phyloP scores from a whole-genome alignment of 1,140 invertebrate genomes.

The Archegozetes longisetosus region DNA sequence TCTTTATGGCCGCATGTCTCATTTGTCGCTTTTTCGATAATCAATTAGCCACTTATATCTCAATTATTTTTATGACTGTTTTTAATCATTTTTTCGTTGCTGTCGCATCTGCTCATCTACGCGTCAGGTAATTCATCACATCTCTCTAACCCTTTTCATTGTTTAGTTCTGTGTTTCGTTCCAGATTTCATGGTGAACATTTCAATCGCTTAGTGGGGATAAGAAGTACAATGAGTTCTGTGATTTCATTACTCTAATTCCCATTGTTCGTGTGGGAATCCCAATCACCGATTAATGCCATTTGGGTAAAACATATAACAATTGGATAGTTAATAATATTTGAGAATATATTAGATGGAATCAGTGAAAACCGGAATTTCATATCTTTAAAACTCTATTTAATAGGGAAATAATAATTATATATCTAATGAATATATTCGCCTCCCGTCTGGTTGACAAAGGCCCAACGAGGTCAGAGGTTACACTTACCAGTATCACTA shows the following conservation, averaged over 20 bases:
- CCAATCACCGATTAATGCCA: conserved; percentile 2
- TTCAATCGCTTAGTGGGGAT: conserved; percentile 22
- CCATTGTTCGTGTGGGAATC: conserved; percentile 23
- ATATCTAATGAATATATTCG: too few species aligned
- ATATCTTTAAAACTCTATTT: too few species aligned
- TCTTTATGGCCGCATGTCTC: conserved; percentile 14
- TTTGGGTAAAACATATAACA: conserved; percentile 17
- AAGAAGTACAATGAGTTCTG: conserved; percentile 20
- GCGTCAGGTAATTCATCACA: conserved; percentile 18
- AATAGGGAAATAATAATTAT: too few species aligned
- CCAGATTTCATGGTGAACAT: conserved; percentile 22
- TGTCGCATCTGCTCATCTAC: conserved; percentile 21
- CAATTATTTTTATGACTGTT: conserved; percentile 21
- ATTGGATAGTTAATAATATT: background rate
- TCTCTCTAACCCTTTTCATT: too few species aligned
- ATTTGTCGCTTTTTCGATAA: conserved; percentile 21
- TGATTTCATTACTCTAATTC: conserved; percentile 20
- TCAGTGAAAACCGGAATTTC: too few species aligned
- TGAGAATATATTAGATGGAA: too few species aligned
- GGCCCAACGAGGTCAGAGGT: too few species aligned
- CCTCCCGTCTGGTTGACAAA: too few species aligned
- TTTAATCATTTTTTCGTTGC: conserved; percentile 21
- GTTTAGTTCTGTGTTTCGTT: background rate
- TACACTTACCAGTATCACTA: too few species aligned
- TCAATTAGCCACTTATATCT: conserved; percentile 16